Conservation (phyloP, 2,888 invertebrate species). For the Iphiclides podalirius region DNA sequence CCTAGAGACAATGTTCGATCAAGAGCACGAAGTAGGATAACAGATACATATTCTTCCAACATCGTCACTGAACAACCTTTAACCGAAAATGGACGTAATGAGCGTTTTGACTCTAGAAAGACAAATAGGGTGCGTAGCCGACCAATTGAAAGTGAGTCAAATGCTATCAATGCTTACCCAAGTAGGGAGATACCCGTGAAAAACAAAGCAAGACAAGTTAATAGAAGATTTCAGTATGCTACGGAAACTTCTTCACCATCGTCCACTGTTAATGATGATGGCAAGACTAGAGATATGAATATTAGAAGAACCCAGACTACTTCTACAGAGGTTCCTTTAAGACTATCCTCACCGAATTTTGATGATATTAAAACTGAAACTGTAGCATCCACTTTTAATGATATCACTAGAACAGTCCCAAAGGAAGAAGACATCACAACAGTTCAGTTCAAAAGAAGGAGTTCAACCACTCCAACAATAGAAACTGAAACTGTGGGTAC, state of each 20-base stretch:
- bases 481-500: slow-evolving; percentile 42
- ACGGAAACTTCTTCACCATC: slow-evolving; percentile 13
- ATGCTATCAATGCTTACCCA: slow-evolving; percentile 37
- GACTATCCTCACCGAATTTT: slow-evolving; percentile 40
- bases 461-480: slow-evolving; percentile 41
- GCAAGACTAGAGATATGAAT: slow-evolving; percentile 5
- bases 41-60: slow-evolving; percentile 33
- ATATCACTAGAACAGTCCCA: slow-evolving; percentile 45
- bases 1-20: slow-evolving; percentile 42
- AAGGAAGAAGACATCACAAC: slow-evolving; percentile 43
- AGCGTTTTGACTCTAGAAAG: slow-evolving; percentile 64
- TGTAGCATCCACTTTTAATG: slow-evolving; percentile 48
- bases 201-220: slow-evolving; percentile 44
- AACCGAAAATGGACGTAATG: slow-evolving; percentile 46
- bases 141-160: slow-evolving; percentile 39
- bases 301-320: slow-evolving; percentile 23
- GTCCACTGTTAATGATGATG: background rate
- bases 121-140: slow-evolving; percentile 57
- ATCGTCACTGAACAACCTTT: slow-evolving; percentile 38
- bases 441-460: slow-evolving; percentile 53
- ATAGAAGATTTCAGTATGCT: slow-evolving; percentile 28
- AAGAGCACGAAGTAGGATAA: slow-evolving; percentile 49
- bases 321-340: slow-evolving; percentile 38
- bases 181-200: slow-evolving; percentile 45
- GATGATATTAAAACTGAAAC: slow-evolving; percentile 55